Conservation (phyloP, 2,888 invertebrate genomes). For the Spisula solida region DNA sequence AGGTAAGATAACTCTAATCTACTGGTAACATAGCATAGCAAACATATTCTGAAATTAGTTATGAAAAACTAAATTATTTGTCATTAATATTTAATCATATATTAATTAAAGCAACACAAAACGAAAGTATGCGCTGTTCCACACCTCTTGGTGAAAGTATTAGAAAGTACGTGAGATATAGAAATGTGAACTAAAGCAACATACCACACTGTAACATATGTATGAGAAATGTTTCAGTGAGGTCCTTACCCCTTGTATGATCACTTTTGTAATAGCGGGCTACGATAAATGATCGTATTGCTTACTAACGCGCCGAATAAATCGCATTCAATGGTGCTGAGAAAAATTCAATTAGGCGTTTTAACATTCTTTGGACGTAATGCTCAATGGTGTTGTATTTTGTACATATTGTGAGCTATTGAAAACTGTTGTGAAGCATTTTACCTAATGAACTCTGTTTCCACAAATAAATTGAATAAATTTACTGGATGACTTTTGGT, state of each 20-base stretch:
- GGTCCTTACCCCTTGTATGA: not conserved
- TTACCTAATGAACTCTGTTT: slow-evolving; percentile 35
- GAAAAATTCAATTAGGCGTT: slow-evolving; percentile 23
- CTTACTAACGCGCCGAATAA: slow-evolving; percentile 50
- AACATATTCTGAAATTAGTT: too few relatives aligned
- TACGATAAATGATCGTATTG: slow-evolving; percentile 34
- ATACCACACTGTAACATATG: not conserved
- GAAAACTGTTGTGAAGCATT: slow-evolving; percentile 2
- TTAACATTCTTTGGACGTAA: slow-evolving; percentile 8
- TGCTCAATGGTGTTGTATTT: slow-evolving; percentile 34
- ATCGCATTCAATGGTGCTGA: slow-evolving; percentile 16
- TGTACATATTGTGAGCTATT: slow-evolving; percentile 35
- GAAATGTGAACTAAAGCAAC: not conserved
- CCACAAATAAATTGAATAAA: slow-evolving; percentile 61
- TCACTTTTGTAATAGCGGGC: slow-evolving; percentile 33
- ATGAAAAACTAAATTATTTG: too few relatives aligned
- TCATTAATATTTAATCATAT: not conserved
- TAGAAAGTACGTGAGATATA: not conserved
- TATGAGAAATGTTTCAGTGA: not conserved
- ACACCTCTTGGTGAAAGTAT: not conserved
- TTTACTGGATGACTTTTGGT: slow-evolving; percentile 62
- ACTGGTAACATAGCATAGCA: too few relatives aligned
- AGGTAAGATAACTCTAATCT: too few relatives aligned
- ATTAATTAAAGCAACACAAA: slow-evolving; percentile 7
- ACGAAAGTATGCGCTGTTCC: not conserved